phyloP scores from a whole-genome alignment of 1,140 invertebrate genomes.

The Zaprionus ghesquierei region DNA sequence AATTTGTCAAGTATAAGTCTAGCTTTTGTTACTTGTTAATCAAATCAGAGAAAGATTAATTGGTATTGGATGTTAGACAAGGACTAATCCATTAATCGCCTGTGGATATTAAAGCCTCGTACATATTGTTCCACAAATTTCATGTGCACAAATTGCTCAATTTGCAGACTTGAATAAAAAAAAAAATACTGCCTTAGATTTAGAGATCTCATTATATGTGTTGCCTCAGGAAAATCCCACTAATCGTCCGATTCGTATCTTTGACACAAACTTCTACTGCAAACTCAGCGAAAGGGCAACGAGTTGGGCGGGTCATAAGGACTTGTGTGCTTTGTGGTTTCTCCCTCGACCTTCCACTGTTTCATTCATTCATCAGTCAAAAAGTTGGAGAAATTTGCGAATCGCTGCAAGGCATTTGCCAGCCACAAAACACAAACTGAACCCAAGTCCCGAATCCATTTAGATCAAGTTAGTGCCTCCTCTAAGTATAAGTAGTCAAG shows the following conservation, averaged over 20 bases:
- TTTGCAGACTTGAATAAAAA: neutral
- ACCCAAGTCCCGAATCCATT: conserved; percentile 27
- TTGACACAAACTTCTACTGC: neutral
- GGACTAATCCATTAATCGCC: too few relatives aligned
- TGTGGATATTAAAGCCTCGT: too few relatives aligned
- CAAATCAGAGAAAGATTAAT: too few relatives aligned
- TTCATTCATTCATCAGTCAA: conserved; percentile 38
- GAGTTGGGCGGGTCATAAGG: neutral
- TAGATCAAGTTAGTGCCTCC: conserved; percentile 38
- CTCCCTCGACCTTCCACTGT: neutral
- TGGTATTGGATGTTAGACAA: too few relatives aligned
- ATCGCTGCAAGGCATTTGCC: conserved; percentile 39
- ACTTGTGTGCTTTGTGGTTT: neutral
- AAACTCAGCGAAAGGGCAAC: too few relatives aligned
- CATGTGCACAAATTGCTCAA: neutral
- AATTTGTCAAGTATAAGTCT: too few relatives aligned
- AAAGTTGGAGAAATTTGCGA: conserved; percentile 25
- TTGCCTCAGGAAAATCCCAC: neutral
- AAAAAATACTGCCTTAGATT: neutral
- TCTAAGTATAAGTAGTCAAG: conserved; percentile 33
- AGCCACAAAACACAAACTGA: conserved; percentile 37
- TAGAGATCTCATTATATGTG: neutral
- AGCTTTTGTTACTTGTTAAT: too few relatives aligned
- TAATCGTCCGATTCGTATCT: neutral
- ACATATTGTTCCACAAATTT: neutral